Conservation (phyloP, 2,888 invertebrate species). For the Amblyteles armatorius region DNA sequence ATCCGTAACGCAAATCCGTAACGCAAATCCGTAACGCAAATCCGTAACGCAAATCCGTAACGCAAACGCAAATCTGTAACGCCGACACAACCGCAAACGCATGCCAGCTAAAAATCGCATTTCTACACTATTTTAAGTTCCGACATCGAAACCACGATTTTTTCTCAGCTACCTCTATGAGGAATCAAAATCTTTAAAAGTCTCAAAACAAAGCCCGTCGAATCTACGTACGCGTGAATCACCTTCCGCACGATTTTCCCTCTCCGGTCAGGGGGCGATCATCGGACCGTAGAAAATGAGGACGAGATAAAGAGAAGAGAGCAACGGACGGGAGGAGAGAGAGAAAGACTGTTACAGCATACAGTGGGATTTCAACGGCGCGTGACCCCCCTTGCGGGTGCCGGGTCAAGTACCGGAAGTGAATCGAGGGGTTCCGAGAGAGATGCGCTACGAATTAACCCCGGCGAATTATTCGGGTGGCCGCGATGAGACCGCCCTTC, state of each 20-base stretch:
- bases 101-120: not conserved
- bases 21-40: no score
- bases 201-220: not conserved
- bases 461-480: conserved; percentile 72
- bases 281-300: conserved; percentile 10
- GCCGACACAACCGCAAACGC: no score
- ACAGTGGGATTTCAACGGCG: conserved; percentile 72
- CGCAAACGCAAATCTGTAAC: no score
- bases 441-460: conserved; percentile 78
- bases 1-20: no score
- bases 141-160: no score
- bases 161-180: no score
- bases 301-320: conserved; percentile 21
- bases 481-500: conserved; percentile 69
- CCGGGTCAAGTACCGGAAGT: conserved; percentile 82
- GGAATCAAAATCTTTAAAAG: not conserved
- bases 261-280: conserved; percentile 44
- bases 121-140: no score
- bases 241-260: conserved; percentile 73
- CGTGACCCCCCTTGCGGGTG: conserved; percentile 77
- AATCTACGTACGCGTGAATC: conserved; percentile 72
- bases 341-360: conserved; percentile 49
- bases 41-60: no score
- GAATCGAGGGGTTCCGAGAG: conserved; percentile 60
- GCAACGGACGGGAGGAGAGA: conserved; percentile 13